Evolutionary conservation across 37 sponge, comb jelly and placozoan genomes (phyloP).

Genomic region (Agelas oroides): DNA sequence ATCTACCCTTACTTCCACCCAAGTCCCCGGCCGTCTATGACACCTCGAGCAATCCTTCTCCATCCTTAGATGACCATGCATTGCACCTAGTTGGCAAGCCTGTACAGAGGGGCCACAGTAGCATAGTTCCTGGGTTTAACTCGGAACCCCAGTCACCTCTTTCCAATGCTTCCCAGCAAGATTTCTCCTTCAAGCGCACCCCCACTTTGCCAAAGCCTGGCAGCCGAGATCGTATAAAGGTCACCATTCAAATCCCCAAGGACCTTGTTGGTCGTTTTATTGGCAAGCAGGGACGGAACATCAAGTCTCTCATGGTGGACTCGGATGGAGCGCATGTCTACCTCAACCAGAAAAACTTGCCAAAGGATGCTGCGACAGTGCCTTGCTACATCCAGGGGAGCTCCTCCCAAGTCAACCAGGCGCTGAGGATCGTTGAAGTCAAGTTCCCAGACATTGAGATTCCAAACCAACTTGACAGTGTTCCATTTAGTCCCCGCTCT

Average conservation of each 20-base stretch:
- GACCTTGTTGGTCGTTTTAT: slow-evolving; percentile 67
- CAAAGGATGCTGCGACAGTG: slow-evolving; percentile 39
- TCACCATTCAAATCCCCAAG: slow-evolving; percentile 48
- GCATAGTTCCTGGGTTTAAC: too few relatives aligned
- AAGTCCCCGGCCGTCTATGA: not conserved
- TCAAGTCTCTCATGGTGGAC: slow-evolving; percentile 65
- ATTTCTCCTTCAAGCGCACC: too few relatives aligned
- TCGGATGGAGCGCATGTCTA: slow-evolving; percentile 62
- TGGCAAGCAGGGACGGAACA: slow-evolving; percentile 66
- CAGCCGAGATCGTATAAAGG: slow-evolving; percentile 13
- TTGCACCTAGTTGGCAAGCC: too few relatives aligned
- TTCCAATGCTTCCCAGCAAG: too few relatives aligned
- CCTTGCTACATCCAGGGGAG: slow-evolving; percentile 62
- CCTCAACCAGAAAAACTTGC: slow-evolving; percentile 61
- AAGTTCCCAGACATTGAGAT: slow-evolving; percentile 49
- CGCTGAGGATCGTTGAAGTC: slow-evolving; percentile 26
- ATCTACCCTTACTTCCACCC: not conserved
- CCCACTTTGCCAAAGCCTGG: not conserved
- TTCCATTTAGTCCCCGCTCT: not conserved
- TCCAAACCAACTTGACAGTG: not conserved
- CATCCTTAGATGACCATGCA: not conserved
- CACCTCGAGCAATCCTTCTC: not conserved
- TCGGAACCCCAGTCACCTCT: too few relatives aligned
- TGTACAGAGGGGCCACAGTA: too few relatives aligned
- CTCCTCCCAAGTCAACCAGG: slow-evolving; percentile 33